These are phyloP conservation scores for Todiramphus chloris DNA, from an alignment of 2,113 vertebrate species.

Conservation along the genomic window DNA sequence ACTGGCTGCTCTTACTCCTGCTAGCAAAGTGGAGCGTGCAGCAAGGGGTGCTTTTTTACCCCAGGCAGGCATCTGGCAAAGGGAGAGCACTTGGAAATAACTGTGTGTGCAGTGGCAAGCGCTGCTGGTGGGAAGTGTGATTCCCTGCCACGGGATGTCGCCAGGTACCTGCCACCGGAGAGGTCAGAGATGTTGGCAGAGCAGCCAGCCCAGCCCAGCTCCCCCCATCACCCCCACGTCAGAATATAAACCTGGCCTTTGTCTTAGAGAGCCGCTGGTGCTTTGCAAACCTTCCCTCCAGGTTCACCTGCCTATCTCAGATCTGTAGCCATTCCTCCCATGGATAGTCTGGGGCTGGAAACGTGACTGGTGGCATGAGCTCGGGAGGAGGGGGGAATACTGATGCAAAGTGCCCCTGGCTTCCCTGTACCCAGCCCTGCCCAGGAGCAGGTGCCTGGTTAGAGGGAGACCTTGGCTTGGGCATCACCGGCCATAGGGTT, in stretches of 20 bases:
- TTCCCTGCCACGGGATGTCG: not conserved
- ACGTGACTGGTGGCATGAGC: not conserved
- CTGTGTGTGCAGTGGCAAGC: not conserved
- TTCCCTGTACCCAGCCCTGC: not conserved
- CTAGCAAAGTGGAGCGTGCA: not conserved
- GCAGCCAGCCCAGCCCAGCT: not conserved
- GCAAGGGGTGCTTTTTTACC: not conserved
- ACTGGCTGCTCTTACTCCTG: not conserved
- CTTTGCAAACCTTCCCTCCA: not conserved
- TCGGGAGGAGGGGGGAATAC: not conserved
- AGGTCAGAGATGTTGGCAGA: not conserved
- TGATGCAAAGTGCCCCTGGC: not conserved
- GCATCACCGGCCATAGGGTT: accelerated
- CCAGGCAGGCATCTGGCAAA: not conserved
- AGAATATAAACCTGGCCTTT: not conserved
- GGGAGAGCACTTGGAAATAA: not conserved
- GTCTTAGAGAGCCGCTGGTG: not conserved
- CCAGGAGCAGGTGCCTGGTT: not conserved
- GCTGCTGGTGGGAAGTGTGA: not conserved
- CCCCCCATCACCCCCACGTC: accelerated
- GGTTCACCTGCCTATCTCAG: not conserved
- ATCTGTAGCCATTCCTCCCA: not conserved
- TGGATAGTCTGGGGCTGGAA: not conserved
- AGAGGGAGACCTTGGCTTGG: not conserved
- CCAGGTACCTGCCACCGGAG: accelerated